These are phyloP conservation scores for Leptarthrus brevirostris DNA, from an alignment of 2,888 invertebrate genomes.

Conservation along the genomic window DNA sequence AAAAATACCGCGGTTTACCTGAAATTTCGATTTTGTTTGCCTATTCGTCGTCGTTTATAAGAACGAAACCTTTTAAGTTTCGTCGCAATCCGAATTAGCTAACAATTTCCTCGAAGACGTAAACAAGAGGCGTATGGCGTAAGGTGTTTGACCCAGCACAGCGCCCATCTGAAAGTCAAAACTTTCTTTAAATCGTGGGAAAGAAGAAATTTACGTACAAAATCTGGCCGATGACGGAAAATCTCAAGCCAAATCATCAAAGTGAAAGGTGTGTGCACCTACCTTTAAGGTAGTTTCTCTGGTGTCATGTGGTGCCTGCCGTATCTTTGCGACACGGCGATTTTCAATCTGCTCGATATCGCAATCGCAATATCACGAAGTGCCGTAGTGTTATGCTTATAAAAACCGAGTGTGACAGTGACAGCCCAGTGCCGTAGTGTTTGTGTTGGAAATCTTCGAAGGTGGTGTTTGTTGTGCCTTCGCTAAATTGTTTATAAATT, in stretches of 20 bases:
- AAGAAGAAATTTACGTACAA: neutral
- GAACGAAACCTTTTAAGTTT: no score
- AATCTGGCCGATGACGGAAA: neutral
- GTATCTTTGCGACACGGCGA: neutral
- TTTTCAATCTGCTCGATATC: neutral
- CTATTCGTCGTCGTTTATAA: neutral
- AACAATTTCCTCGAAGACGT: neutral
- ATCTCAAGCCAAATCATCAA: constrained; percentile 2
- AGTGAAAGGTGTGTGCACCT: constrained; percentile 26
- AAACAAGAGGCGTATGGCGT: neutral
- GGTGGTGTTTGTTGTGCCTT: neutral
- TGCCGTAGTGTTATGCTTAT: neutral
- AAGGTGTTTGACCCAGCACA: neutral
- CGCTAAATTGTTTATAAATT: neutral
- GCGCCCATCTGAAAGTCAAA: neutral
- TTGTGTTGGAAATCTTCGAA: neutral
- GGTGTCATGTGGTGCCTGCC: constrained; percentile 11
- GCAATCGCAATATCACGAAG: neutral
- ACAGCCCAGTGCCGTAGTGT: neutral
- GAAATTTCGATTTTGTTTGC: no score
- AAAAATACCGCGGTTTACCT: no score
- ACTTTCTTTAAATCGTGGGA: neutral
- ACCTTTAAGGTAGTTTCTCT: constrained; percentile 1
- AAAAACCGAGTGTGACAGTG: neutral
- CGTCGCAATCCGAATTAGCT: no score